A percentile compares a stretch with the other conserved stretches of the same genome.
Evolutionary conservation across 2,888 invertebrate genomes (phyloP).

Genomic region (Platypus cylindrus): DNA sequence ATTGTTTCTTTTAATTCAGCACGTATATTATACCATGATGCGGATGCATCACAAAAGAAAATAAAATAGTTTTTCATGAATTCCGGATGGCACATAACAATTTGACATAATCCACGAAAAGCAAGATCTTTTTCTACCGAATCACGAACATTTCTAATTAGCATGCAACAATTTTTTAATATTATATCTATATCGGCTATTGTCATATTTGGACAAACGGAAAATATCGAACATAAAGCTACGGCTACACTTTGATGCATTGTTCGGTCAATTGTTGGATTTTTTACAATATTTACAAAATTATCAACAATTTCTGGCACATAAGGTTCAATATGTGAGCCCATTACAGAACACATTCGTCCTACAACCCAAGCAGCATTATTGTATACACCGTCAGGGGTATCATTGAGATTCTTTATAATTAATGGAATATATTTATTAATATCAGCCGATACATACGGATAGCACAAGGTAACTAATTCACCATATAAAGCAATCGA

Average conservation of each 20-base stretch:
- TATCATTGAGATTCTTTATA: conserved; percentile 91
- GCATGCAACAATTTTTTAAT: conserved; percentile 97
- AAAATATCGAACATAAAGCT: conserved; percentile 99
- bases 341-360: conserved; percentile 92
- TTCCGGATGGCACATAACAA: conserved; percentile 91
- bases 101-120: conserved; percentile 95
- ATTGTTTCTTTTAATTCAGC: conserved; percentile 97
- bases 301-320: conserved; percentile 77
- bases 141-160: conserved; percentile 92
- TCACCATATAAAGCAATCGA: conserved; percentile 67
- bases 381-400: conserved; percentile 95
- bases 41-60: conserved; percentile 98
- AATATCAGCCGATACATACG: conserved; percentile 87
- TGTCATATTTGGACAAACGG: conserved; percentile 90
- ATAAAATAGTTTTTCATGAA: conserved; percentile 95
- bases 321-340: conserved; percentile 82
- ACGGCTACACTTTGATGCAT: conserved; percentile 98
- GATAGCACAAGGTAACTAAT: conserved; percentile 63
- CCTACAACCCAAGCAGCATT: conserved; percentile 99
- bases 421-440: conserved; percentile 91
- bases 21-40: conserved; percentile 75
- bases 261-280: conserved; percentile 90
- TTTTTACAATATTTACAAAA: conserved; percentile 86
- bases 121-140: conserved; percentile 99
- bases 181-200: conserved; percentile 89